Conservation (phyloP, 2,888 invertebrate species). For the Drosophila buzzatii region DNA sequence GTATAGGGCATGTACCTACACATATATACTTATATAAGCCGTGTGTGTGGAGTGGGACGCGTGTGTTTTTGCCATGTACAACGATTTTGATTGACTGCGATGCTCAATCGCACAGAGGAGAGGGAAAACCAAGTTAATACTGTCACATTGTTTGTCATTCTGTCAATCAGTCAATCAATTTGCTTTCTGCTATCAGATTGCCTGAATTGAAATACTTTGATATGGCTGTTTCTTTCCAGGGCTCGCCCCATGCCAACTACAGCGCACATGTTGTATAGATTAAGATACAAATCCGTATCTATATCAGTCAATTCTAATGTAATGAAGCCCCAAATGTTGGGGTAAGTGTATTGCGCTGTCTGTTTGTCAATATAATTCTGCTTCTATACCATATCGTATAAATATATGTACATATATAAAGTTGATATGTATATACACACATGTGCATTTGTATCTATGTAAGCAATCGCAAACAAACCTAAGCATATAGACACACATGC, state of each 20-base stretch:
- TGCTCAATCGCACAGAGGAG: slow-evolving; percentile 19
- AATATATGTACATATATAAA: background rate
- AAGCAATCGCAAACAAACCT: slow-evolving; percentile 20
- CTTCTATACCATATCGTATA: background rate
- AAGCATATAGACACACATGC: slow-evolving; percentile 35
- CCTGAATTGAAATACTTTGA: slow-evolving; percentile 41
- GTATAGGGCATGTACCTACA: background rate
- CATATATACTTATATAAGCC: background rate
- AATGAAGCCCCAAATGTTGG: background rate
- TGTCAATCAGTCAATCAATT: slow-evolving; percentile 36
- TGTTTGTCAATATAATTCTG: slow-evolving; percentile 17
- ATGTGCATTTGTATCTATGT: slow-evolving; percentile 8
- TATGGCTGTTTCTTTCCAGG: slow-evolving; percentile 21
- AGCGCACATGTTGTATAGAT: slow-evolving; percentile 2
- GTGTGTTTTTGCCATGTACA: slow-evolving; percentile 25
- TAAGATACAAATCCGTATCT: background rate
- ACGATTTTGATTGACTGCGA: slow-evolving; percentile 36
- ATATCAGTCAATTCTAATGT: background rate
- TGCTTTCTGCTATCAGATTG: slow-evolving; percentile 47
- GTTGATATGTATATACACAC: background rate
- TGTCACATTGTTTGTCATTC: slow-evolving; percentile 38
- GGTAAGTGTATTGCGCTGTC: background rate
- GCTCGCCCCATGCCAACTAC: slow-evolving; percentile 2
- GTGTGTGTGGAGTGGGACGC: slow-evolving; percentile 10
- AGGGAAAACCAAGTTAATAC: slow-evolving; percentile 42